Evolutionary conservation across 2,888 invertebrate species (phyloP), one percentile per base, ranked within the genome.

Genomic region (Calameuta pallipes): DNA sequence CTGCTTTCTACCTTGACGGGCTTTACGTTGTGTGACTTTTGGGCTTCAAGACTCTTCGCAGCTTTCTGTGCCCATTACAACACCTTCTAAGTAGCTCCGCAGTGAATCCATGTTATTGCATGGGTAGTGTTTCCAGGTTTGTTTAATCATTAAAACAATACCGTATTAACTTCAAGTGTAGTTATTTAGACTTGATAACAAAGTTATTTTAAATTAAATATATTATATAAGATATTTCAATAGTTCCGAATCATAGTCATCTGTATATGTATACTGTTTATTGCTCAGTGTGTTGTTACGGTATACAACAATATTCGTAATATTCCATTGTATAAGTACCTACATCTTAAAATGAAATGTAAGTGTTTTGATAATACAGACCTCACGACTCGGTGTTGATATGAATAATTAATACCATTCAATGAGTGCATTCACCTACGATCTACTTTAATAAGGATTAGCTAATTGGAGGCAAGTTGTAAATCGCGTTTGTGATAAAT

Each of bases 241-340:
- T 23, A 56, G 11, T 34, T 71, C 3, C 34, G 11, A 71, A 71
- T 30, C 31, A 33, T 23, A 71, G 34, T 71, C 30, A 71, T 13
- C 13, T 30, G 3, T 75, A 76, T 30, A 73, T 71, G 74, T 74
- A 76, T 41, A 78, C 75, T 31, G 37, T 85, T 80, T 82, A 84
- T 83, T 83, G 69, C 75, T 82, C 76, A 36, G 80, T 82, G 79
- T 81, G 76, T 81, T 82, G 82, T 82, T 78, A 82, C 82, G 83
- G 85, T 86, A 85, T 87, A 78, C 87, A 85, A 82, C 85, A 83
- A 77, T 79, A 78, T 37, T 78, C 78, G 77, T 41, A 74, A 75
- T 69, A 30, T 68, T 31, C 23, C 15, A 56, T 23, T 56, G 56
- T 15, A 56, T 56, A 56, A 56, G 56, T 56, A 56, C 15, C 56